Evolutionary conservation across 1,140 invertebrate genomes (phyloP).

Genomic region (Drosophila pectinifera): DNA sequence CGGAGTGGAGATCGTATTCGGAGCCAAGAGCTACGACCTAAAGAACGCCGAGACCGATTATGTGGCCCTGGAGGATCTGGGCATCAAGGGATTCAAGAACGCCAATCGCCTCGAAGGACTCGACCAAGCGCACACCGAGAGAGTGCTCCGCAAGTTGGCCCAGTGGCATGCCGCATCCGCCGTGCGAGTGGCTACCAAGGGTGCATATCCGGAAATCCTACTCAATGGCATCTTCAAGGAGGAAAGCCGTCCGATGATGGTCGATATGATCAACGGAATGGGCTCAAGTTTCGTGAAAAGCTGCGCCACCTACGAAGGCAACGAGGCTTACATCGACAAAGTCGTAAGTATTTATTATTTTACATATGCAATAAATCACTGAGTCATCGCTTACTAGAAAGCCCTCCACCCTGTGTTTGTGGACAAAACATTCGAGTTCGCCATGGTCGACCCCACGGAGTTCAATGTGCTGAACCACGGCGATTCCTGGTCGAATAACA

Average conservation of each 20-base stretch:
- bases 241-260: slow-evolving; percentile 40
- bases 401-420: slow-evolving; percentile 22
- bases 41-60: slow-evolving; percentile 48
- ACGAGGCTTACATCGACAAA: slow-evolving; percentile 60
- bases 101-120: slow-evolving; percentile 86
- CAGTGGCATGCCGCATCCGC: slow-evolving; percentile 86
- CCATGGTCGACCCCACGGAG: slow-evolving; percentile 80
- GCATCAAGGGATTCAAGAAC: slow-evolving; percentile 84
- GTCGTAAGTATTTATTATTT: slow-evolving; percentile 42
- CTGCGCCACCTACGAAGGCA: slow-evolving; percentile 42
- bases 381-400: slow-evolving; percentile 22
- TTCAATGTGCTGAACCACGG: slow-evolving; percentile 89
- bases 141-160: slow-evolving; percentile 85
- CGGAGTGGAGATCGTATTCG: slow-evolving; percentile 56
- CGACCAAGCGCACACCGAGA: slow-evolving; percentile 85
- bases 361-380: neutral
- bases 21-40: slow-evolving; percentile 55
- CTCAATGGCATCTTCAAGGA: slow-evolving; percentile 53
- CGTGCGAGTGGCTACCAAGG: slow-evolving; percentile 85
- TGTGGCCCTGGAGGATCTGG: slow-evolving; percentile 86
- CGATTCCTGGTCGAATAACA: slow-evolving; percentile 86
- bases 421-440: slow-evolving; percentile 47
- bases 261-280: slow-evolving; percentile 45
- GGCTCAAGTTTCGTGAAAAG: slow-evolving; percentile 39
- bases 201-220: slow-evolving; percentile 47